phyloP scores from a whole-genome alignment of 2,888 invertebrate species.

The Eupithecia abbreviata region DNA sequence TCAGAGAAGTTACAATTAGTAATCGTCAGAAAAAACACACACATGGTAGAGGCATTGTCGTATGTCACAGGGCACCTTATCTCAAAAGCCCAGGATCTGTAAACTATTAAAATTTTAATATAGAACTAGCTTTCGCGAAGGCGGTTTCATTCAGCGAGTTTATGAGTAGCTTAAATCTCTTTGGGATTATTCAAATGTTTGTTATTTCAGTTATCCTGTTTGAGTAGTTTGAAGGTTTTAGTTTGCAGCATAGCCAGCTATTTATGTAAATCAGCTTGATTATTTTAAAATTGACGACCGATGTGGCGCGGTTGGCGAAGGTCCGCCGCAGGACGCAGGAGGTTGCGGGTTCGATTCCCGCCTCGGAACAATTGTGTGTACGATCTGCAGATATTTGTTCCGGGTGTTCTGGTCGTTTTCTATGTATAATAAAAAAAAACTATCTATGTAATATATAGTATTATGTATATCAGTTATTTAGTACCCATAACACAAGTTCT shows the following conservation, averaged over 20 bases:
- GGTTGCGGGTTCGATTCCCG: too few species aligned
- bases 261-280: background rate
- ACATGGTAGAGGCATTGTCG: constrained; percentile 3
- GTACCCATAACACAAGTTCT: too few species aligned
- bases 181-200: constrained; percentile 6
- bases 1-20: background rate
- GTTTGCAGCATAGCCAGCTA: background rate
- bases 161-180: background rate
- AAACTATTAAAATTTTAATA: constrained; percentile 29
- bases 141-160: constrained; percentile 18
- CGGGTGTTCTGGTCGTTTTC: too few species aligned
- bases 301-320: too few species aligned
- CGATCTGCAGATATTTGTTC: too few species aligned
- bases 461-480: too few species aligned
- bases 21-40: background rate
- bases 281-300: background rate
- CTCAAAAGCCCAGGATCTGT: constrained; percentile 26
- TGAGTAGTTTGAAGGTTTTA: background rate
- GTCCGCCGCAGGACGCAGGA: too few species aligned
- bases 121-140: constrained; percentile 17
- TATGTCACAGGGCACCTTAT: constrained; percentile 22
- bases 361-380: too few species aligned
- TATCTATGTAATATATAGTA: too few species aligned
- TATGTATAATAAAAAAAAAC: too few species aligned
- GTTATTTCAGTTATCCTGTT: background rate